Conservation (phyloP, 2,888 invertebrate genomes). For the Artemia sinica region DNA sequence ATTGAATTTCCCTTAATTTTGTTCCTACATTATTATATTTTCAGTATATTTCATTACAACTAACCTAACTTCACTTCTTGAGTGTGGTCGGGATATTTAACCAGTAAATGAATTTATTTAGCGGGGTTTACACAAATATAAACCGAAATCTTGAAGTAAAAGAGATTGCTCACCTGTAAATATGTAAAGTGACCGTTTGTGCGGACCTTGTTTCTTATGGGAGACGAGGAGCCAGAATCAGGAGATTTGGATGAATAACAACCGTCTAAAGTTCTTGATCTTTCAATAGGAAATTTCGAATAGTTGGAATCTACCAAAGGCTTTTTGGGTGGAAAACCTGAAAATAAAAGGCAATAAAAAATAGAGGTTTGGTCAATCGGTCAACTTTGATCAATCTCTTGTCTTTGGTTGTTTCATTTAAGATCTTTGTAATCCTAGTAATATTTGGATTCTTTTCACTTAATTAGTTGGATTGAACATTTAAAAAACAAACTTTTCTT, state of each 20-base stretch:
- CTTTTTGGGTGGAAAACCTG: constrained; percentile 21
- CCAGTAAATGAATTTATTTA: neutral
- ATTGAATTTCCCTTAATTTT: too few relatives aligned
- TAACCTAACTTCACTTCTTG: too few relatives aligned
- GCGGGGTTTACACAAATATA: neutral
- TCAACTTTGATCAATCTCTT: too few relatives aligned
- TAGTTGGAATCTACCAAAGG: constrained; percentile 15
- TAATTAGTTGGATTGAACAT: too few relatives aligned
- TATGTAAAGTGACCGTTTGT: constrained; percentile 49
- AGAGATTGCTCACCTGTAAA: constrained; percentile 40
- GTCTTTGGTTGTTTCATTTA: too few relatives aligned
- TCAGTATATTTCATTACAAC: too few relatives aligned
- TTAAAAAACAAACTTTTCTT: too few relatives aligned
- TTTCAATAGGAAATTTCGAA: neutral
- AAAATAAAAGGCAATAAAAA: neutral
- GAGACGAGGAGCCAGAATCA: constrained; percentile 38
- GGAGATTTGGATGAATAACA: neutral
- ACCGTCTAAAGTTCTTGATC: neutral
- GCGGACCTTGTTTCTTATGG: constrained; percentile 47
- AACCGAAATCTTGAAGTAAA: neutral
- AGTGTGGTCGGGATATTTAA: neutral
- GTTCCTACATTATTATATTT: too few relatives aligned
- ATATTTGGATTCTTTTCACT: too few relatives aligned
- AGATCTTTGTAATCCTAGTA: too few relatives aligned
- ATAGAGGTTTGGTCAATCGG: too few relatives aligned